A percentile compares a stretch with the other conserved stretches of the same genome.
Evolutionary conservation across 2,888 invertebrate species (phyloP).

Genomic region (Tipula confusa): DNA sequence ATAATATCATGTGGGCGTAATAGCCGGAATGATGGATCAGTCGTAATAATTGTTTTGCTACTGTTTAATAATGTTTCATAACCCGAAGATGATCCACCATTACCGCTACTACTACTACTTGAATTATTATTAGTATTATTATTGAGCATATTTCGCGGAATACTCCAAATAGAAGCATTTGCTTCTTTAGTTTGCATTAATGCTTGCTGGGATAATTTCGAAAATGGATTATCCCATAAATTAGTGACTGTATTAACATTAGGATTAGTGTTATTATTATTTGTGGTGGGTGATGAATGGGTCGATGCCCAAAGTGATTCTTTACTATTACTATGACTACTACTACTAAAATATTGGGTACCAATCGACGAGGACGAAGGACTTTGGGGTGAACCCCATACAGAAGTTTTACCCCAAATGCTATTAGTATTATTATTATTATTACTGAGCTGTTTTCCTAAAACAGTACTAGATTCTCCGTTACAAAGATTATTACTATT

Average conservation of each 20-base stretch:
- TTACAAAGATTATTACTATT: neutral
- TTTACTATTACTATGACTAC: slow-evolving; percentile 47
- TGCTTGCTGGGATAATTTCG: slow-evolving; percentile 38
- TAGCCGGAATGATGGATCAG: slow-evolving; percentile 33
- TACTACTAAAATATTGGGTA: slow-evolving; percentile 39
- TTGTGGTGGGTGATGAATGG: slow-evolving; percentile 44
- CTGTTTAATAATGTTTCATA: neutral
- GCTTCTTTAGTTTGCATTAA: slow-evolving; percentile 36
- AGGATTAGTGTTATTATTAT: slow-evolving; percentile 31
- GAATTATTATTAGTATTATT: neutral
- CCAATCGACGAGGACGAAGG: slow-evolving; percentile 41
- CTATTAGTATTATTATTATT: slow-evolving; percentile 34
- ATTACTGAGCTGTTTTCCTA: slow-evolving; percentile 41
- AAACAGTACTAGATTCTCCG: slow-evolving; percentile 35
- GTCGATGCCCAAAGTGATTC: slow-evolving; percentile 47
- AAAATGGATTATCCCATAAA: slow-evolving; percentile 39
- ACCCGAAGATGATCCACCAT: neutral
- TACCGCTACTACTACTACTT: neutral
- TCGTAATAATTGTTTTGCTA: slow-evolving; percentile 33
- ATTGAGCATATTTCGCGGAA: slow-evolving; percentile 31
- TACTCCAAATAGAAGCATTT: slow-evolving; percentile 37
- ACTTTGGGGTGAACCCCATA: slow-evolving; percentile 46
- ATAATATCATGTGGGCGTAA: slow-evolving; percentile 40
- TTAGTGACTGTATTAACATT: slow-evolving; percentile 33
- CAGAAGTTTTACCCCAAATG: slow-evolving; percentile 35